Evolutionary conservation across 2,888 invertebrate species (phyloP).

Genomic region (Sinodicranocentrus sp.): DNA sequence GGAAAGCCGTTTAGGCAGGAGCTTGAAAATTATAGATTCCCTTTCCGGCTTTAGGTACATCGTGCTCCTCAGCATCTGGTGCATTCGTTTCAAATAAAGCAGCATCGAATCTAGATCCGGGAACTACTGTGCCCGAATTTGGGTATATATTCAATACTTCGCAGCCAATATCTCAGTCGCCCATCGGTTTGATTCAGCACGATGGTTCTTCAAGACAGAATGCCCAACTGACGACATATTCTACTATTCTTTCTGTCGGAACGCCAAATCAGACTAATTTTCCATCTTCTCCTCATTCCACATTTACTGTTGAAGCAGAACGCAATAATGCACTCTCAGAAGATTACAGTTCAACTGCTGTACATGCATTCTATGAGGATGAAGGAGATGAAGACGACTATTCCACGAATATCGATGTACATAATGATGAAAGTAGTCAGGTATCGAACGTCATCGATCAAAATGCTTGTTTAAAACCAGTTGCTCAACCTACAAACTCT

Average conservation of each 20-base stretch:
- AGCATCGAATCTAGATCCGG: not conserved
- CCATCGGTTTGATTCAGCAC: not conserved
- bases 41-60: not conserved
- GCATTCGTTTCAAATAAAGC: too few species aligned
- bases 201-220: not conserved
- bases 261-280: not conserved
- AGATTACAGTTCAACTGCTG: not conserved
- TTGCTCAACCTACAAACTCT: not conserved
- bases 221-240: not conserved
- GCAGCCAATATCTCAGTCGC: not conserved
- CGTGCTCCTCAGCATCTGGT: not conserved
- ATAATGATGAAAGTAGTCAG: too few species aligned
- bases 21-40: not conserved
- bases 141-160: not conserved
- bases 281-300: not conserved
- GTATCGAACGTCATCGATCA: too few species aligned
- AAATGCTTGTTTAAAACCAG: not conserved
- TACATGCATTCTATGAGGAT: not conserved
- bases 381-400: not conserved
- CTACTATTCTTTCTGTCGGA: not conserved
- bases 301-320: not conserved
- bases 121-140: slow-evolving; percentile 12
- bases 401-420: too few species aligned
- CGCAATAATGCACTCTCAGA: not conserved
- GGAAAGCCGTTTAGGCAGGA: not conserved